A percentile compares a stretch with the other conserved stretches of the same genome.
phyloP scores from a whole-genome alignment of 2,797 vertebrate species.

The Melanotaenia trifasciata region DNA sequence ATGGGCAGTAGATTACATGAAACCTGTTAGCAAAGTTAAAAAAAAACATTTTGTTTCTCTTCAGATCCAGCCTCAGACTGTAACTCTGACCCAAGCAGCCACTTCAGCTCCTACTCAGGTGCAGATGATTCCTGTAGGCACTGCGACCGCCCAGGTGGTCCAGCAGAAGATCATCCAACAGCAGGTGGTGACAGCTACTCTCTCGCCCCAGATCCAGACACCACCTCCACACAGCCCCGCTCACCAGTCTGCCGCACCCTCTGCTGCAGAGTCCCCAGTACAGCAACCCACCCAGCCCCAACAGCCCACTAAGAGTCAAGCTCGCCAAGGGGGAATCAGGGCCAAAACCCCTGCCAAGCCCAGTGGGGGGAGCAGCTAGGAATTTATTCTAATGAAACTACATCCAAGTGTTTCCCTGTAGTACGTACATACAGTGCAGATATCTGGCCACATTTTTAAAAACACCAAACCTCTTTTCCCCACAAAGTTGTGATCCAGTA shows the following conservation, averaged over 20 bases:
- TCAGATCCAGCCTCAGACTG: constrained; percentile 88
- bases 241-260: constrained; percentile 73
- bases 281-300: constrained; percentile 79
- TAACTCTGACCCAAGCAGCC: constrained; percentile 87
- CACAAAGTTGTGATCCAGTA: constrained; percentile 3
- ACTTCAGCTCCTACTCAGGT: constrained; percentile 86
- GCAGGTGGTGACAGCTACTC: constrained; percentile 85
- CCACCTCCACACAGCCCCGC: constrained; percentile 88
- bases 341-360: constrained; percentile 89
- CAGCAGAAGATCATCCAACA: constrained; percentile 91
- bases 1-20: neutral
- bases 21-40: neutral
- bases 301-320: constrained; percentile 85
- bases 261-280: constrained; percentile 69
- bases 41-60: neutral
- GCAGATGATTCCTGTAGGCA: constrained; percentile 88
- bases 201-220: constrained; percentile 88
- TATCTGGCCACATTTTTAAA: constrained; percentile 7
- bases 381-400: neutral
- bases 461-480: constrained; percentile 26
- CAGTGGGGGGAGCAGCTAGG: constrained; percentile 80
- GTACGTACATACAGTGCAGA: constrained; percentile 16
- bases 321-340: constrained; percentile 85
- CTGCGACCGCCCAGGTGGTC: constrained; percentile 85
- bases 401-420: neutral